Evolutionary conservation across 2,888 invertebrate species (phyloP).

Genomic region (Tolmerus cingulatus): DNA sequence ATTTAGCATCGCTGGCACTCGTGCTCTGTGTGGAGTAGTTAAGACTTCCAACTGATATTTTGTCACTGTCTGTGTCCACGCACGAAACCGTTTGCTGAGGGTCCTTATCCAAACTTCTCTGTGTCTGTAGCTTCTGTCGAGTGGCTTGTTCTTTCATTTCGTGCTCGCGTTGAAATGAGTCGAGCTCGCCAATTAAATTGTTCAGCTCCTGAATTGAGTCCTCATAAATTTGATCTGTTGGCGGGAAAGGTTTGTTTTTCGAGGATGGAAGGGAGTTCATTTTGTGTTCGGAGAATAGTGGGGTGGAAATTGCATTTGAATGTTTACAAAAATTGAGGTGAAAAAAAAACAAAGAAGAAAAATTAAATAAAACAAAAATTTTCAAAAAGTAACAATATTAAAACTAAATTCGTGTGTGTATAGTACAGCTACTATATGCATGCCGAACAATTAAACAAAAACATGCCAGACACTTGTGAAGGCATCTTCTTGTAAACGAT

Average conservation of each 20-base stretch:
- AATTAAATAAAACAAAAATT: constrained; percentile 2
- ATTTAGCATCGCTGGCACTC: constrained; percentile 51
- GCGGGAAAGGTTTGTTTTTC: constrained; percentile 35
- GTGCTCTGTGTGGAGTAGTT: constrained; percentile 53
- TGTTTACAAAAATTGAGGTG: constrained; percentile 21
- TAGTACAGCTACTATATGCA: not conserved
- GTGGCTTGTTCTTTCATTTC: constrained; percentile 57
- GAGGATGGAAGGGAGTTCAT: not conserved
- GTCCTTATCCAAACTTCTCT: not conserved
- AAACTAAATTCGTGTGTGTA: constrained; percentile 10
- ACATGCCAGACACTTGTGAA: constrained; percentile 12
- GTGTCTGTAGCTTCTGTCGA: constrained; percentile 15
- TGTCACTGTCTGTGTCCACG: constrained; percentile 51
- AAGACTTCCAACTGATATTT: constrained; percentile 51
- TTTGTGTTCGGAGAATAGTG: not conserved
- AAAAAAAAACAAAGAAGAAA: not conserved
- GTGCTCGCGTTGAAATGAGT: constrained; percentile 64
- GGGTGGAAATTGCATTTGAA: not conserved
- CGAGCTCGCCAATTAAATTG: constrained; percentile 65
- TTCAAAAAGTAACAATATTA: not conserved
- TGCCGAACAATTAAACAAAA: constrained; percentile 4
- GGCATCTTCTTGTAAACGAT: constrained; percentile 39
- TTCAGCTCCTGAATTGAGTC: constrained; percentile 64
- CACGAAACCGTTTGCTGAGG: not conserved
- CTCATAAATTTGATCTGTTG: constrained; percentile 63